Evolutionary conservation across 2,797 vertebrate genomes (phyloP).

Genomic region (Sebastes cheni): DNA sequence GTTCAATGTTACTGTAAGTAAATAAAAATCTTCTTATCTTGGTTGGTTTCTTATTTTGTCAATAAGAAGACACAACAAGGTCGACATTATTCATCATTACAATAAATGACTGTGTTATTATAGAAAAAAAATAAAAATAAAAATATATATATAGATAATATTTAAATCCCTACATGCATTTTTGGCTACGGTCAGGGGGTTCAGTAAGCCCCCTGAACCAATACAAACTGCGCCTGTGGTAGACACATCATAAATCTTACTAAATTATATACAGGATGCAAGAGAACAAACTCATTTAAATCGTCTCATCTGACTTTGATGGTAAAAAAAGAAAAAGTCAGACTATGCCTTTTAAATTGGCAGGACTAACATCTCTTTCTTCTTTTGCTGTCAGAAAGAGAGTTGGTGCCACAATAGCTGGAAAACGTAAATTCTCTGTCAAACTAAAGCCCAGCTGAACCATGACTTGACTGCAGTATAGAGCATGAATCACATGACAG

Average conservation of each 20-base stretch:
- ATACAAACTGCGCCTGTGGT: no score
- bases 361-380: background rate
- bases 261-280: background rate
- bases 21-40: no score
- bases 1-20: no score
- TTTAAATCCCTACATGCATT: no score
- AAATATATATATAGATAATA: no score
- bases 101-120: no score
- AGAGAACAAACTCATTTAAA: background rate
- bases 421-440: conserved; percentile 13
- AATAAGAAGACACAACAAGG: no score
- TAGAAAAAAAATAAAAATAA: no score
- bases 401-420: conserved; percentile 2
- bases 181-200: no score
- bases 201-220: no score
- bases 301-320: background rate
- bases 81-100: no score
- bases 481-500: background rate
- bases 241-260: background rate
- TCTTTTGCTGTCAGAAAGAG: conserved; percentile 1
- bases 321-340: background rate
- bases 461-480: background rate
- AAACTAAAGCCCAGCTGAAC: background rate
- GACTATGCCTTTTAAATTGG: background rate
- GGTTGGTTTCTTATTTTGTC: no score